Evolutionary conservation across 1,140 invertebrate species (phyloP), one percentile per base, ranked within the genome.

Genomic region (Caenorhabditis latens): DNA sequence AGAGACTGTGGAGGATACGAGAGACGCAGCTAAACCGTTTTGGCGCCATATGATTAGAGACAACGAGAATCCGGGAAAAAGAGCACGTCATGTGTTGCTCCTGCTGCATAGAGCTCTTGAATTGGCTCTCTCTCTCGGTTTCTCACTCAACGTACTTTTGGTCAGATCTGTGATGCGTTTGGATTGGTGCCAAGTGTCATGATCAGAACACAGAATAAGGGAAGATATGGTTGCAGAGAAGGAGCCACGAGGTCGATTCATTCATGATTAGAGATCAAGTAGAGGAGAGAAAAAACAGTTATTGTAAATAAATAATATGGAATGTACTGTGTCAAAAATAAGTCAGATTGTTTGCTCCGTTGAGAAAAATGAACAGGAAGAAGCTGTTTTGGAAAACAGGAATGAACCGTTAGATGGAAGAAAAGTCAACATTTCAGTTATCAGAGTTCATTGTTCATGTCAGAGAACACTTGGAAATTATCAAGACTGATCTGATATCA

Each of bases 11-110:
- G 21, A 11, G 32, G 24, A 50, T n/a, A 65, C 4, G n/a, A n/a
- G 46, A 79, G 43, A 48, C 71, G 19, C 71, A 79, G 71, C 8
- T 1, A 21, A 24, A 79, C 46, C 71, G 46, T 79, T 50, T 79
- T 79, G 71, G 71, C 71, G 71, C 71, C 71, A 79, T 50, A 42
- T 71, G 65, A 46, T 24, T 79, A 79, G 71, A 79, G 71, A 71
- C 9, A 19, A 63, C 6, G 14, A 71, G 43, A 79, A 9, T 9
- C 4, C 24, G 43, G 53, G 43, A 48, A 79, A 50, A 50, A 79
- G 71, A 79, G 71, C 71, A 79, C 71, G 71, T 50, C 43, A 71
- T 71, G 42, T 71, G 65, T 71, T 63, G 61, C 50, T 53, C 11
- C 21, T 63, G 57, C 57, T 58, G n/a, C 58, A 21, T 4, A 21